A percentile compares a stretch with the other conserved stretches of the same genome.
Conservation (phyloP, 2,797 vertebrate genomes). For the Microhierax caerulescens region DNA sequence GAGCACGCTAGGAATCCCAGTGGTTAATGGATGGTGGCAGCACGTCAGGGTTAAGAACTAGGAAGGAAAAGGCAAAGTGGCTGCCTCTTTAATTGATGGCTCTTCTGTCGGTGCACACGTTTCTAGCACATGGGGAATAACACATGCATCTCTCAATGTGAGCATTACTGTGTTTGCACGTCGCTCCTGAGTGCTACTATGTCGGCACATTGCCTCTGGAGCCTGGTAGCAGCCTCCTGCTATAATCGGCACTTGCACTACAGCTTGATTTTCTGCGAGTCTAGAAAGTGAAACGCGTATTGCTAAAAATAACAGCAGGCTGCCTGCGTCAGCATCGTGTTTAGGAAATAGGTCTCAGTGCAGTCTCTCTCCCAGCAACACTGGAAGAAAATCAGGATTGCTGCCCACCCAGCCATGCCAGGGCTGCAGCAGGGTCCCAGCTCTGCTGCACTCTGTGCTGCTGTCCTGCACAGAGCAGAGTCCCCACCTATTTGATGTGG, state of each 20-base stretch:
- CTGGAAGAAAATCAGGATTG: not conserved
- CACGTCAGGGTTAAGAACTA: not conserved
- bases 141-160: accelerated
- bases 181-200: not conserved
- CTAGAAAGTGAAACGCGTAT: slow-evolving; percentile 27
- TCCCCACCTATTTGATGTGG: not conserved
- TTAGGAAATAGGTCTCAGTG: slow-evolving; percentile 47
- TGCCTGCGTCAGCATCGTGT: slow-evolving; percentile 42
- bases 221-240: slow-evolving; percentile 31
- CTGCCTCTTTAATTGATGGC: not conserved
- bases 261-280: slow-evolving; percentile 31
- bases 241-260: not conserved
- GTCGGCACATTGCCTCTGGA: not conserved
- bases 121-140: not conserved
- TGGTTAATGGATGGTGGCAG: not conserved
- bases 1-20: not conserved
- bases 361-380: slow-evolving; percentile 40
- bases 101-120: not conserved
- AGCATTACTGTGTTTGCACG: not conserved
- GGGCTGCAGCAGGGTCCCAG: not conserved
- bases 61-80: not conserved
- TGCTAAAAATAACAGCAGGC: slow-evolving; percentile 63
- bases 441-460: not conserved
- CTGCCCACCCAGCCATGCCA: not conserved
- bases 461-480: not conserved